These are phyloP conservation scores for Oscheius sp. DNA, from an alignment of 2,888 invertebrate species.

Conservation along the genomic window DNA sequence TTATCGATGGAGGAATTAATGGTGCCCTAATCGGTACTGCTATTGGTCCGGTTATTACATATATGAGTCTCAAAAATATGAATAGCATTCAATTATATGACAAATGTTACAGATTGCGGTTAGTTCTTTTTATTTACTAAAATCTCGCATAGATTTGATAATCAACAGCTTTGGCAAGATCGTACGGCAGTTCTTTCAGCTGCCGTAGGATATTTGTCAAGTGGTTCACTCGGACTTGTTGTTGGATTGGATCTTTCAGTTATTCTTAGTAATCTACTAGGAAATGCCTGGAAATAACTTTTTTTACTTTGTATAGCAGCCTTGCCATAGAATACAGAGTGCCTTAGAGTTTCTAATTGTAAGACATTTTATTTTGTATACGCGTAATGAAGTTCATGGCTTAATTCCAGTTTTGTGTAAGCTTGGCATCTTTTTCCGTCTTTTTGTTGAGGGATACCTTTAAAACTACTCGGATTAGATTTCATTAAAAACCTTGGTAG, in stretches of 20 bases:
- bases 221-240: constrained; percentile 54
- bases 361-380: background rate
- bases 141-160: constrained; percentile 48
- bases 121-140: constrained; percentile 1
- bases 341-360: background rate
- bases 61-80: constrained; percentile 52
- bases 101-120: constrained; percentile 58
- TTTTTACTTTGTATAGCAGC: background rate
- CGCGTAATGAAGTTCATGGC: constrained; percentile 4
- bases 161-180: constrained; percentile 51
- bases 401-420: constrained; percentile 32
- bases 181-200: constrained; percentile 54
- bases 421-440: constrained; percentile 47
- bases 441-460: constrained; percentile 39
- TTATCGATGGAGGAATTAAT: constrained; percentile 49
- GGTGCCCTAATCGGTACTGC: constrained; percentile 50
- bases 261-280: constrained; percentile 43
- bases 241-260: constrained; percentile 57
- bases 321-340: background rate
- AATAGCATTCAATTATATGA: constrained; percentile 60
- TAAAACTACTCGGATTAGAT: background rate
- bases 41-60: constrained; percentile 57
- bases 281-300: constrained; percentile 38
- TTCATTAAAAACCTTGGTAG: background rate
- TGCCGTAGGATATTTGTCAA: constrained; percentile 53